Evolutionary conservation across 2,113 vertebrate genomes (phyloP).

Genomic region (Catagonus wagneri): DNA sequence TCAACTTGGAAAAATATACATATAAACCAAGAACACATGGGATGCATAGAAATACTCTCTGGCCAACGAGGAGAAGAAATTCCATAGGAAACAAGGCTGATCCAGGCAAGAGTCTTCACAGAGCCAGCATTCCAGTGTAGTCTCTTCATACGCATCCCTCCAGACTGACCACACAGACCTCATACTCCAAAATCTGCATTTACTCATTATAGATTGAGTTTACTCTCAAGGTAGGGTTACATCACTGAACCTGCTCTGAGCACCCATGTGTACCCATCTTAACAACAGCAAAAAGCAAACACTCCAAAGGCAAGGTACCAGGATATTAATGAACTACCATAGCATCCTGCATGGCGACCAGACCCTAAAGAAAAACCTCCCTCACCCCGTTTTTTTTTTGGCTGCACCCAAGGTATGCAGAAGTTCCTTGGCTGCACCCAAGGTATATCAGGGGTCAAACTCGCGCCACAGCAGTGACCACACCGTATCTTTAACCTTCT

Average conservation of each 20-base stretch:
- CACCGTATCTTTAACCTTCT: too few species aligned
- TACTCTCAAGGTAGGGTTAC: background rate
- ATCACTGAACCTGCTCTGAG: background rate
- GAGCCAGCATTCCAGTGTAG: background rate
- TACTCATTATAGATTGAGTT: background rate
- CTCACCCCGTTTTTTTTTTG: too few species aligned
- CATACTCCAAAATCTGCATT: background rate
- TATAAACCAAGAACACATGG: background rate
- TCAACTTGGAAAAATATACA: background rate
- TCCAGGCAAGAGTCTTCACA: background rate
- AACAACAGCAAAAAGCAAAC: background rate
- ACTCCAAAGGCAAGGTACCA: background rate
- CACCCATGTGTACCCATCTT: background rate
- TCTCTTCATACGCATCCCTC: background rate
- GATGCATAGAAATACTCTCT: background rate
- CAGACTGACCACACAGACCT: background rate
- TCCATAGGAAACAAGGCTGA: background rate
- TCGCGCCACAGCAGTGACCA: too few species aligned
- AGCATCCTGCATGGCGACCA: background rate
- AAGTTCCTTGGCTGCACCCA: too few species aligned
- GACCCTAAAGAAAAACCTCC: background rate
- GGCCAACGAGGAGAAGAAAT: background rate
- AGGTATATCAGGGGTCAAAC: too few species aligned
- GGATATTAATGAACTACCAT: background rate
- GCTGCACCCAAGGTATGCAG: too few species aligned